Conservation (phyloP, 1,140 invertebrate species). For the Lepidurus arcticus region DNA sequence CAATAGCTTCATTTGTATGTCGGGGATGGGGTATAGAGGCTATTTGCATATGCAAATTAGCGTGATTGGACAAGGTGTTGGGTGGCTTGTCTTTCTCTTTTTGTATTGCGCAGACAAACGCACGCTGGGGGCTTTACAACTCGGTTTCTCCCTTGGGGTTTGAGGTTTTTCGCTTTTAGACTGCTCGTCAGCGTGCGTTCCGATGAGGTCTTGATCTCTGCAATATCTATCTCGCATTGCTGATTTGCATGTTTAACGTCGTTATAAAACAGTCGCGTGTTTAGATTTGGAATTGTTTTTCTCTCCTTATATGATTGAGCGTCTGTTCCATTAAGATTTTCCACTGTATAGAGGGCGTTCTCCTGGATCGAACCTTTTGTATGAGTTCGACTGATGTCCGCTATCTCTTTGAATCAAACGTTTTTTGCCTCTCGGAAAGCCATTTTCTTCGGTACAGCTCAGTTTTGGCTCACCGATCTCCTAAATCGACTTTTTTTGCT, state of each 20-base stretch:
- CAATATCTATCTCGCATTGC: background rate
- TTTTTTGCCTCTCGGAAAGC: too few species aligned
- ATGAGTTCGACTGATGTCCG: too few species aligned
- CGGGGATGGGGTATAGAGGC: background rate
- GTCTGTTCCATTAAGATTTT: too few species aligned
- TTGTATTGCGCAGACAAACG: background rate
- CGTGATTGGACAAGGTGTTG: slow-evolving; percentile 14
- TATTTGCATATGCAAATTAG: slow-evolving; percentile 19
- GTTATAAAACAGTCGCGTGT: background rate
- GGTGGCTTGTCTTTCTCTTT: slow-evolving; percentile 5
- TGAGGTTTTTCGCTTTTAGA: background rate
- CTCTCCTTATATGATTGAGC: background rate
- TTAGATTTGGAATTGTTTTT: background rate
- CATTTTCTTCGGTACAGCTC: too few species aligned
- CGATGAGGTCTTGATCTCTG: background rate
- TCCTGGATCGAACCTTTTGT: too few species aligned
- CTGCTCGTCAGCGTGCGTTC: background rate
- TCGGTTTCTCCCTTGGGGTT: background rate
- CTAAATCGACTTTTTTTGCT: too few species aligned
- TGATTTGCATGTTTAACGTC: background rate
- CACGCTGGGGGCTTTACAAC: background rate
- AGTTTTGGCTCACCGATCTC: too few species aligned
- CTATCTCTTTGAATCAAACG: too few species aligned
- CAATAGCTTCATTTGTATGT: background rate
- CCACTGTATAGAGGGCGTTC: too few species aligned